Percentiles rank a stretch among this genome's conserved stretches.
Evolutionary conservation across 2,113 vertebrate genomes (phyloP).

Genomic region (Cyanistes caeruleus): DNA sequence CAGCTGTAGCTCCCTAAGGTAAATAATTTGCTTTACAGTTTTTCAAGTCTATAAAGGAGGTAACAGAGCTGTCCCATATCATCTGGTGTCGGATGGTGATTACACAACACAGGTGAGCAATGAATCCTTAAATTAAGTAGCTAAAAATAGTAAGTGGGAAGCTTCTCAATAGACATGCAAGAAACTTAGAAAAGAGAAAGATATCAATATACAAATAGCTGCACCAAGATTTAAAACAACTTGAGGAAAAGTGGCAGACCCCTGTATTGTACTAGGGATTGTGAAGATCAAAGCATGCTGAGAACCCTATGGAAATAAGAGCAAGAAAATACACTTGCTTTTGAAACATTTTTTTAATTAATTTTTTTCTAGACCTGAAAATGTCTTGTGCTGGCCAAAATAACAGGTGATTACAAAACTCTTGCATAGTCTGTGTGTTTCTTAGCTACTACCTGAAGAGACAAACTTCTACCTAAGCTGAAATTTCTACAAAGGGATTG

Average conservation of each 20-base stretch:
- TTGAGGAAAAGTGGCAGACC: neutral
- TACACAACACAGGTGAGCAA: neutral
- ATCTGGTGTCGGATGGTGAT: neutral
- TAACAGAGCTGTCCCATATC: neutral
- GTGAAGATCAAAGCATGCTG: neutral
- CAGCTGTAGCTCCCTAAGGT: neutral
- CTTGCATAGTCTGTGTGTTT: neutral
- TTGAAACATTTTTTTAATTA: neutral
- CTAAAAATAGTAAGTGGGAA: neutral
- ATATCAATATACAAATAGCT: neutral
- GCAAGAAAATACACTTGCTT: neutral
- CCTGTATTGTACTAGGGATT: neutral
- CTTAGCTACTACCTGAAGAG: neutral
- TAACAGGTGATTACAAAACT: neutral
- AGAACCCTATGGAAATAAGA: neutral
- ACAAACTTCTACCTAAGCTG: neutral
- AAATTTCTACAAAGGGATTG: neutral
- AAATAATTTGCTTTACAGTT: neutral
- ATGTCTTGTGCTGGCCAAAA: neutral
- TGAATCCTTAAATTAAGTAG: neutral
- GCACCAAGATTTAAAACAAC: neutral
- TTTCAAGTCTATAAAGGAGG: neutral
- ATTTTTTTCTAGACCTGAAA: neutral
- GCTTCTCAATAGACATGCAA: neutral
- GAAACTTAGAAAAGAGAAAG: neutral